Percentiles rank a stretch among this genome's conserved stretches.
phyloP scores from a whole-genome alignment of 2,888 invertebrate genomes.

The Ophioninae sp. region DNA sequence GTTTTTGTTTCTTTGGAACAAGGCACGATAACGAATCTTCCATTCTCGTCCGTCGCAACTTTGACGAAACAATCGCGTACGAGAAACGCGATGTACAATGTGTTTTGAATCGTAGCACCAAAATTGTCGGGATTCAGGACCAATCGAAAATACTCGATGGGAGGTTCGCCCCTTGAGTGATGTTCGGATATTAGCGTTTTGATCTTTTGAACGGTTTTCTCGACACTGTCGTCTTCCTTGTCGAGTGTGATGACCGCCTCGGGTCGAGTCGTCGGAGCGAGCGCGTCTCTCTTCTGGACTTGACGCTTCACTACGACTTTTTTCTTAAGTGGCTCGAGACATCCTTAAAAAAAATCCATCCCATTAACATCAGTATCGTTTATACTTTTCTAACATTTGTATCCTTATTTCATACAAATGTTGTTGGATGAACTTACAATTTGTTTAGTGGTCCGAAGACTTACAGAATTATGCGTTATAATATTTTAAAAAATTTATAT shows the following conservation, averaged over 20 bases:
- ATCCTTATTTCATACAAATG: no score
- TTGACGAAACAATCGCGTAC: conserved; percentile 83
- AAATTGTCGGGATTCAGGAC: conserved; percentile 85
- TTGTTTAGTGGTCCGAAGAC: no score
- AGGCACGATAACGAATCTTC: conserved; percentile 71
- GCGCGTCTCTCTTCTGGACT: conserved; percentile 68
- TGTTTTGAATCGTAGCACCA: conserved; percentile 85
- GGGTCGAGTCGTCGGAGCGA: conserved; percentile 81
- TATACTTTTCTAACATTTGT: no score
- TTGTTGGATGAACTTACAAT: no score
- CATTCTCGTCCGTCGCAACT: conserved; percentile 74
- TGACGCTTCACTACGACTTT: conserved; percentile 63
- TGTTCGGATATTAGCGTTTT: conserved; percentile 81
- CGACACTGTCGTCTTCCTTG: conserved; percentile 83
- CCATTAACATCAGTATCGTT: no score
- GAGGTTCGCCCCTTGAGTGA: conserved; percentile 79
- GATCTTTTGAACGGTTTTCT: conserved; percentile 83
- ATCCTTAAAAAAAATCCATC: conserved; percentile 63
- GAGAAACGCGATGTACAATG: conserved; percentile 86
- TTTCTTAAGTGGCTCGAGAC: conserved; percentile 64
- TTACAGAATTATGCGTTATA: no score
- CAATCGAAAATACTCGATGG: conserved; percentile 84
- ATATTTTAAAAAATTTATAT: no score
- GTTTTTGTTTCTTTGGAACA: conserved; percentile 72
- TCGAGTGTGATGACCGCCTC: conserved; percentile 82